Percentiles rank a stretch among this genome's conserved stretches.
Evolutionary conservation across 1,140 invertebrate genomes (phyloP).

Genomic region (Zaprionus africanus): DNA sequence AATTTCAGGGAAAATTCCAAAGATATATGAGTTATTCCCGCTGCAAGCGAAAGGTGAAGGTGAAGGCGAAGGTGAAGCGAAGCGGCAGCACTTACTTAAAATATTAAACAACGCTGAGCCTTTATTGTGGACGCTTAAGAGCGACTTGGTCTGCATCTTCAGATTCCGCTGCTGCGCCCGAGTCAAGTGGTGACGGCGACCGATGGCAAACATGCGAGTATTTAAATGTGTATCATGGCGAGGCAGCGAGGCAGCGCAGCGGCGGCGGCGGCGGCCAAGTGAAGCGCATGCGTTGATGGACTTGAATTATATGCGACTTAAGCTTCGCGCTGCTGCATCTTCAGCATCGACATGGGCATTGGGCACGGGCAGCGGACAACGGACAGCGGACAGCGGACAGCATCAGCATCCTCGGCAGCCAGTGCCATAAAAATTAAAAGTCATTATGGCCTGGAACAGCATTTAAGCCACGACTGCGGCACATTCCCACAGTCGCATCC

Average conservation of each 20-base stretch:
- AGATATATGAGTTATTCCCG: neutral
- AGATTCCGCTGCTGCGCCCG: constrained; percentile 48
- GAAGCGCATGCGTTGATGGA: constrained; percentile 83
- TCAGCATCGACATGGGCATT: constrained; percentile 23
- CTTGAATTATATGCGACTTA: constrained; percentile 83
- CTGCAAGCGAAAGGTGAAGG: neutral
- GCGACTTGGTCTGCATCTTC: constrained; percentile 31
- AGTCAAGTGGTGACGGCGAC: constrained; percentile 61
- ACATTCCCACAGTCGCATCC: constrained; percentile 72
- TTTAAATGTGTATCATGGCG: constrained; percentile 81
- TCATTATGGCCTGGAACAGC: constrained; percentile 82
- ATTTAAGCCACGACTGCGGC: constrained; percentile 73
- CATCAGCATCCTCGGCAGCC: constrained; percentile 78
- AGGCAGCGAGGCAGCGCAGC: constrained; percentile 4
- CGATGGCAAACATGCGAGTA: constrained; percentile 61
- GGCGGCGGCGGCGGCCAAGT: constrained; percentile 64
- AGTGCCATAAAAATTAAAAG: constrained; percentile 84
- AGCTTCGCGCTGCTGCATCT: constrained; percentile 67
- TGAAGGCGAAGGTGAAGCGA: constrained; percentile 46
- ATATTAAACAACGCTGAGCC: constrained; percentile 77
- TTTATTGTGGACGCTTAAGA: constrained; percentile 68
- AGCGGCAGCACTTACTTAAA: constrained; percentile 76
- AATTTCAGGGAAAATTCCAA: neutral
- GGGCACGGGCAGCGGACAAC: constrained; percentile 12
- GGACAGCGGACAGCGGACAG: neutral